Base-by-base conservation (phyloP, 1,140 invertebrate genomes). In the Tetranychus urticae region DNA sequence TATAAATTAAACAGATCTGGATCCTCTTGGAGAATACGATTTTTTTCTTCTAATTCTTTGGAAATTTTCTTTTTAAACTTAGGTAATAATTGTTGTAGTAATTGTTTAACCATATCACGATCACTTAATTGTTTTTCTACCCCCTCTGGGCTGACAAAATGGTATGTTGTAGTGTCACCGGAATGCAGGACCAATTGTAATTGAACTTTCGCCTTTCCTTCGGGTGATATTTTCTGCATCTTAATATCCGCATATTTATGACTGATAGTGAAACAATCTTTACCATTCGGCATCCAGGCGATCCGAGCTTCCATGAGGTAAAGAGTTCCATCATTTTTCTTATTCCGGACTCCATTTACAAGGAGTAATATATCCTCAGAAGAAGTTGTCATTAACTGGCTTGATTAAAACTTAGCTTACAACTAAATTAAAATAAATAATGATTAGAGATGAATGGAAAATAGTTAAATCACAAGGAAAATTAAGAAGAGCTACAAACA, bases 151-250 rank as follows among this genome's bases (percentile, higher is more conserved):
- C 96, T 92, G 48, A 87, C 84, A 76, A 99, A 99, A 71, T 97
- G 93, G 77, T 99, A 99, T 42, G 92, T 97, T 1, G 88, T 91
- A 31, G 88, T 88, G 52, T 84, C 81, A 35, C 87, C 86, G 77
- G 91, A 88, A 69, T 96, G 85, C 63, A 98, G 75, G 45, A 97
- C 88, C 12, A 97, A 80, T 79, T 99, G 96, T n/a, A 99, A 76
- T 73, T 99, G 96, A 59, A 98, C 87, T 77, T 98, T 97, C 34
- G 89, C 82, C 76, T 98, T 98, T 10, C 88, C 89, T 69, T 91
- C 92, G 0, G 94, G 90, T 56, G 92, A 97, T 67, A 99, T 97
- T 76, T 97, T 96, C 78, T 98, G 94, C 62, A 84, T 82, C 80
- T 96, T 96, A 64, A 97, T 94, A 71, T 97, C 91, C 55, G 85